Evolutionary conservation across 2,888 invertebrate species (phyloP), one percentile per base, ranked within the genome.

Genomic region (Mystacides longicornis): DNA sequence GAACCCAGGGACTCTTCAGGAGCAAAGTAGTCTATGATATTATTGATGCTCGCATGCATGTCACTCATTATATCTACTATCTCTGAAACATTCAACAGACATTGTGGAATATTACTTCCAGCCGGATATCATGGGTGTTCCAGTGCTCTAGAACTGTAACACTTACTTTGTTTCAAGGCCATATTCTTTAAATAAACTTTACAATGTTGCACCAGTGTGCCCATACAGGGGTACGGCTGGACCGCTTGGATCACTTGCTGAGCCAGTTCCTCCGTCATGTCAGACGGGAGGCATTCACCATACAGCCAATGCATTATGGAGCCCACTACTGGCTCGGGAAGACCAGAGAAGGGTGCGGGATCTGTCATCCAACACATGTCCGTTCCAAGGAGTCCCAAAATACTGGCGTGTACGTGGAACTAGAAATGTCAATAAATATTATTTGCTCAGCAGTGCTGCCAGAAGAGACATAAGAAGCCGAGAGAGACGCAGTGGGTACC

Each of bases 301-400:
- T 85, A 85, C 23, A 85, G 68, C 69, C 78, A 85, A 67, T 84
- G 80, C 20, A 85, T 67, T 21, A 81, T 76, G 7, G 81, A 79
- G 49, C 76, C 75, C 42, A 85, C 64, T n/a, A 83, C 81, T 64
- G 80, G 81, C 60, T 81, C 80, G 1, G 80, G 78, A 47, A 83
- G 67, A 56, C 79, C 78, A 55, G 73, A 71, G 37, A 85, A 72
- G 1, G 81, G 78, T 2, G 81, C 73, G 1, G 80, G 71, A 2
- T 76, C 72, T 16, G 71, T 49, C 58, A 58, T 43, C 60, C 60
- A 60, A n/a, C 53, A 50, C 56, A 59, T 72, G 57, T 77, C 80
- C 51, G 77, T 76, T 21, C 78, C 79, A 63, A 77, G 75, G 50
- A 83, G 66, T 49, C 75, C 72, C 43, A 83, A 67, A 52, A 84